Conservation (phyloP, 2,797 vertebrate species). For the Melanotaenia trifasciata region DNA sequence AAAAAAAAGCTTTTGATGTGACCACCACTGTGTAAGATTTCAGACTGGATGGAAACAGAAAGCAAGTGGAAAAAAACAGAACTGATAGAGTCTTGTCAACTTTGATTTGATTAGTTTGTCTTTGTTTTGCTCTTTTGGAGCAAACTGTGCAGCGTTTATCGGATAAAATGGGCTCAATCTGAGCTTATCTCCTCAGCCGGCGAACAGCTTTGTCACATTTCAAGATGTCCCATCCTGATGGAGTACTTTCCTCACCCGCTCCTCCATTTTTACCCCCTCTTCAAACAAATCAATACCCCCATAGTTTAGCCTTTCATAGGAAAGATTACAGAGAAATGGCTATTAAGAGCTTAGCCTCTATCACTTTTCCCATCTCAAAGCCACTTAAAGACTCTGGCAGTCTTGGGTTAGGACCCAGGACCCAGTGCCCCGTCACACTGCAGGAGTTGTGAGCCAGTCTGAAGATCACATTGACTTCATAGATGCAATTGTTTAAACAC, state of each 20-base stretch:
- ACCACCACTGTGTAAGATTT: slow-evolving; percentile 44
- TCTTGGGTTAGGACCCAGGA: slow-evolving; percentile 80
- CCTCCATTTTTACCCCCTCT: slow-evolving; percentile 65
- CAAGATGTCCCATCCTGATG: slow-evolving; percentile 86
- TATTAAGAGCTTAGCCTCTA: slow-evolving; percentile 88
- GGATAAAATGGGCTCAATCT: slow-evolving; percentile 81
- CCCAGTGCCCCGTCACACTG: slow-evolving; percentile 72
- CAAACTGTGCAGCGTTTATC: slow-evolving; percentile 76
- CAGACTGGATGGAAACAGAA: slow-evolving; percentile 38
- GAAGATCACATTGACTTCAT: slow-evolving; percentile 63
- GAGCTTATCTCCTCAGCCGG: slow-evolving; percentile 82
- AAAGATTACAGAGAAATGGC: slow-evolving; percentile 90
- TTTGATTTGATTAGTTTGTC: slow-evolving; percentile 78
- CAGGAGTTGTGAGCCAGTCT: slow-evolving; percentile 65
- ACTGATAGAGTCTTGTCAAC: slow-evolving; percentile 71
- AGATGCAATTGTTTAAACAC: slow-evolving; percentile 41
- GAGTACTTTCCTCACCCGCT: slow-evolving; percentile 81
- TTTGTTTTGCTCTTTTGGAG: slow-evolving; percentile 76
- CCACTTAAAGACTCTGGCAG: slow-evolving; percentile 85
- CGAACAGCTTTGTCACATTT: slow-evolving; percentile 87
- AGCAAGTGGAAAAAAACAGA: slow-evolving; percentile 38
- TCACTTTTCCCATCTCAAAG: slow-evolving; percentile 87
- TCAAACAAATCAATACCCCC: slow-evolving; percentile 87
- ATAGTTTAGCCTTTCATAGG: slow-evolving; percentile 88
- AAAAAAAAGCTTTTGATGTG: slow-evolving; percentile 56